A percentile compares a stretch with the other conserved stretches of the same genome.
phyloP scores from a whole-genome alignment of 2,113 vertebrate genomes.

The Cyphomyrus plagiostoma region DNA sequence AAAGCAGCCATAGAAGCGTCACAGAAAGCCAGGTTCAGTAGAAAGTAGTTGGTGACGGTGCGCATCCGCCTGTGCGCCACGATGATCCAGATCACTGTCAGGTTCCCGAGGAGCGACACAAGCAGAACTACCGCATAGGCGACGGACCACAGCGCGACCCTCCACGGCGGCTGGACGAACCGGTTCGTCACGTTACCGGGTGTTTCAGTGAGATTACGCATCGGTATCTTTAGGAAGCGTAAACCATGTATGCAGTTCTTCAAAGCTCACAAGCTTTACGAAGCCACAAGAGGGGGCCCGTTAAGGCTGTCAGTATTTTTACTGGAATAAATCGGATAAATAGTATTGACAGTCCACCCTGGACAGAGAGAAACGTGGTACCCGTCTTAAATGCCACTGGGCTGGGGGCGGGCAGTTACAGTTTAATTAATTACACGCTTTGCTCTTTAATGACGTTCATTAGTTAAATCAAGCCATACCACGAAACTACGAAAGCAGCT shows the following conservation, averaged over 20 bases:
- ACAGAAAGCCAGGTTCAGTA: slow-evolving; percentile 77
- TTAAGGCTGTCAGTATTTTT: background rate
- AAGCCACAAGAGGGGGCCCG: background rate
- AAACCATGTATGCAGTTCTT: background rate
- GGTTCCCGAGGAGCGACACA: slow-evolving; percentile 72
- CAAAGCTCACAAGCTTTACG: background rate
- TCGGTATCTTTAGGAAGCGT: slow-evolving; percentile 20
- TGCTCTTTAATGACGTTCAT: background rate
- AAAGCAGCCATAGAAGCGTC: slow-evolving; percentile 79
- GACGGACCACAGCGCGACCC: slow-evolving; percentile 73
- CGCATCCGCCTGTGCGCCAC: slow-evolving; percentile 79
- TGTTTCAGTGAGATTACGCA: slow-evolving; percentile 27
- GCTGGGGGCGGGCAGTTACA: background rate
- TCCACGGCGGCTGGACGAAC: slow-evolving; percentile 76
- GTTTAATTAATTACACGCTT: background rate
- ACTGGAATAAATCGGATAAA: background rate
- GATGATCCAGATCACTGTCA: slow-evolving; percentile 81
- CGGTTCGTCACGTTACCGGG: slow-evolving; percentile 66
- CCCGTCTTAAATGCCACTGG: background rate
- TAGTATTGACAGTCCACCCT: background rate
- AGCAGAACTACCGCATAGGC: slow-evolving; percentile 70
- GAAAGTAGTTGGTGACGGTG: slow-evolving; percentile 77
- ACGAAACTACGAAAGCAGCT: background rate
- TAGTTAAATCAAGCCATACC: background rate
- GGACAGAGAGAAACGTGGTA: background rate